Evolutionary conservation across 2,888 invertebrate genomes (phyloP), one percentile per base, ranked within the genome.

Genomic region (Macrophya alboannulata): DNA sequence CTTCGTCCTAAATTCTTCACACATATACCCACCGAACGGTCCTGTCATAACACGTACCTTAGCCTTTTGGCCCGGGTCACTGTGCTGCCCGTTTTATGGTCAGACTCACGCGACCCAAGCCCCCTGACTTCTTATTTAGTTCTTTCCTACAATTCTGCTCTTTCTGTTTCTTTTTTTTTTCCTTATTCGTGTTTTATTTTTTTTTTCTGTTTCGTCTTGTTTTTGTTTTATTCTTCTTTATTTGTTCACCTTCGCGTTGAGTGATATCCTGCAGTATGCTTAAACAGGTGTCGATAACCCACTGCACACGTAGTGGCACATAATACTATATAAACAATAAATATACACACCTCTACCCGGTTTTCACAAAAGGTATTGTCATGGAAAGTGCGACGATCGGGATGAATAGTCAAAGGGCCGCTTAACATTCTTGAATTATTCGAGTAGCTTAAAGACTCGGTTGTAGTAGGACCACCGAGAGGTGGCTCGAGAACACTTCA

Each of bases 21-120:
- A 17, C 40, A 8, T 59, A 37, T 79, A n/a, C 59, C 59, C 1
- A 15, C 74, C 45, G n/a, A 12, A n/a, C n/a, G 59, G 31, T 79
- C 51, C 79, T 59, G 79, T 79, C 79, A 79, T 79, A 79, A 79
- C 51, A 79, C 51, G 31, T 51, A 59, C 51, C 76, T 51, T 62
- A n/a, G 62, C 62, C 81, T 62, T 62, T 62, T 77, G 21, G 59
- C 45, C 45, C 82, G 48, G 82, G 68, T 83, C 82, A 62, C 62
- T 51, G 51, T 31, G 31, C 79, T 62, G 59, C 40, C 62, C 25
- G 82, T 83, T 83, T 83, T 83, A 83, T 83, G 68, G 82, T 48
- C 82, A 40, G 31, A 83, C 82, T 83, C 82, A 83, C 82, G 82
- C 82, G 82, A 68, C 82, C 68, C 17, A 45, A 4, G 6, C 74